These are phyloP conservation scores for Cepaea nemoralis DNA, from an alignment of 1,140 invertebrate genomes.

Conservation along the genomic window DNA sequence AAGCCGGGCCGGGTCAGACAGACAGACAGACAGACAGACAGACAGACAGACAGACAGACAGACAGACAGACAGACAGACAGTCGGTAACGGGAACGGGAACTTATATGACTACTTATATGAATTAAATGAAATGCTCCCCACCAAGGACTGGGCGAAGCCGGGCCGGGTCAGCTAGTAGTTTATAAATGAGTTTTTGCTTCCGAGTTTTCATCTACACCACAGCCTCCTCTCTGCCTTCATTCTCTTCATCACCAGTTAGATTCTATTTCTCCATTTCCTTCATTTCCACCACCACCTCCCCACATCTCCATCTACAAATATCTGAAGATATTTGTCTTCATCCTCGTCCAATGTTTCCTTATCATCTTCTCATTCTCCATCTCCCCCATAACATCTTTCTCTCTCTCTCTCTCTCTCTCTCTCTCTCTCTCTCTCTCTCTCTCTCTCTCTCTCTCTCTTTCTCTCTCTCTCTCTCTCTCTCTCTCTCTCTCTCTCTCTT, in stretches of 20 bases:
- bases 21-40: no score
- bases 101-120: no score
- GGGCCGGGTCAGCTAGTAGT: no score
- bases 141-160: no score
- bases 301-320: constrained; percentile 1
- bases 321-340: background rate
- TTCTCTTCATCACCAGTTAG: background rate
- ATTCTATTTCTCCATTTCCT: background rate
- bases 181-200: no score
- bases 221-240: background rate
- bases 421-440: background rate
- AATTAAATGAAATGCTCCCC: no score
- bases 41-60: no score
- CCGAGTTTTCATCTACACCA: background rate
- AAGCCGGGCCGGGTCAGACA: no score
- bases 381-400: background rate
- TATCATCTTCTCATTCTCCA: background rate
- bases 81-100: no score
- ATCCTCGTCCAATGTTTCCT: background rate
- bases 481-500: background rate
- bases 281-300: background rate
- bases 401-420: background rate
- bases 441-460: background rate
- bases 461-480: background rate
- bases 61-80: no score